Percentiles rank a stretch among this genome's conserved stretches.
Evolutionary conservation across 2,888 invertebrate genomes (phyloP).

Genomic region (Temnothorax rugatulus): DNA sequence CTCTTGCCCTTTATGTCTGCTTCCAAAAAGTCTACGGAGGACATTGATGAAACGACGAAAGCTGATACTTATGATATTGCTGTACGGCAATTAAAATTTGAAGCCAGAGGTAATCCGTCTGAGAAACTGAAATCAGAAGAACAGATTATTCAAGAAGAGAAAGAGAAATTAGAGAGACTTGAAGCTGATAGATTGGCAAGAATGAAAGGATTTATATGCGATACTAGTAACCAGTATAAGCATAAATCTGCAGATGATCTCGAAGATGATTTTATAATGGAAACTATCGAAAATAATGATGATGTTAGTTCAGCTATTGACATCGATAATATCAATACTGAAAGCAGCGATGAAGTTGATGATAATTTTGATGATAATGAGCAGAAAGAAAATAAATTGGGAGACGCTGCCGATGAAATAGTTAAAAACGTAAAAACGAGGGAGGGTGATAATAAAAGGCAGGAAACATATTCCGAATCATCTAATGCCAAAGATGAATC

Average conservation of each 20-base stretch:
- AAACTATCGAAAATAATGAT: conserved; percentile 78
- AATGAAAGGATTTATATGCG: conserved; percentile 90
- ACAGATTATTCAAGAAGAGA: conserved; percentile 93
- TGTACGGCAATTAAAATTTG: conserved; percentile 93
- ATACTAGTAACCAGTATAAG: conserved; percentile 84
- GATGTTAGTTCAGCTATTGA: conserved; percentile 67
- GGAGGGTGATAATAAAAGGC: background rate
- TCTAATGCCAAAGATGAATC: conserved; percentile 75
- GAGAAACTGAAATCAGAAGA: conserved; percentile 94
- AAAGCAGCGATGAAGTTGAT: conserved; percentile 39
- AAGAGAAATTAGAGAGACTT: conserved; percentile 91
- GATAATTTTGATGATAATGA: conserved; percentile 61
- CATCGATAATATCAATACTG: conserved; percentile 12
- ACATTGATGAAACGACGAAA: conserved; percentile 82
- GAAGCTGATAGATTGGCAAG: conserved; percentile 93
- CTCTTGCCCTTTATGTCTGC: conserved; percentile 91
- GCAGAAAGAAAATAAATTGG: conserved; percentile 40
- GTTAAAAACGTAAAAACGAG: background rate
- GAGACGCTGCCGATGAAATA: background rate
- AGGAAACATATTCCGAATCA: conserved; percentile 61
- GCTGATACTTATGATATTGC: conserved; percentile 93
- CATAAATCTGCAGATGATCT: conserved; percentile 95
- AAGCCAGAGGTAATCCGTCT: conserved; percentile 92
- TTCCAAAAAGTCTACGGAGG: conserved; percentile 86
- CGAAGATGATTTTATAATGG: conserved; percentile 92